Percentiles rank a stretch among this genome's conserved stretches.
These are phyloP conservation scores for Ammospiza caudacuta DNA, from an alignment of 2,113 vertebrate genomes.

Conservation along the genomic window DNA sequence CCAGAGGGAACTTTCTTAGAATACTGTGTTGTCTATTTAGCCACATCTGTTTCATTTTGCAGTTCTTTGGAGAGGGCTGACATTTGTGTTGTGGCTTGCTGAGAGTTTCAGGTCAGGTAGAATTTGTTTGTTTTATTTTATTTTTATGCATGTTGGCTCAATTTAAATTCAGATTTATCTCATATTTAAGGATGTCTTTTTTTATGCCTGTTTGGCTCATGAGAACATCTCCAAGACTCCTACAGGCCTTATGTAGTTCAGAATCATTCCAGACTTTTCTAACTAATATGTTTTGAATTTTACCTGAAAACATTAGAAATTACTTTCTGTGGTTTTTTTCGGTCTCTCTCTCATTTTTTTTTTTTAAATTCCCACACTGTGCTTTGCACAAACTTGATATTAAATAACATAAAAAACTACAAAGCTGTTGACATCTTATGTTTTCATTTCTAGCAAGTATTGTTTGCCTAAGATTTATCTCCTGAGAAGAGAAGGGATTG, in stretches of 20 bases:
- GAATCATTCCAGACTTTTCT: conserved; percentile 22
- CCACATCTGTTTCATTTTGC: neutral
- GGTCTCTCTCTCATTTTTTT: neutral
- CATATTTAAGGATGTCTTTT: conserved; percentile 1
- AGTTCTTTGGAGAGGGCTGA: neutral
- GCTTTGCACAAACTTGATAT: neutral
- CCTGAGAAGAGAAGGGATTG: conserved; percentile 17
- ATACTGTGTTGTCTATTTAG: neutral
- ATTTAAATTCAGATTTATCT: neutral
- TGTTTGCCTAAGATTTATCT: conserved; percentile 55
- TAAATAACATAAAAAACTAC: neutral
- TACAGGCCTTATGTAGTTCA: conserved; percentile 23
- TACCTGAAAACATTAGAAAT: neutral
- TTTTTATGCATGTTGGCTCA: neutral
- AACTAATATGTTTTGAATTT: neutral
- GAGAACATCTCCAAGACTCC: conserved; percentile 7
- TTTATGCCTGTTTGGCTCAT: conserved; percentile 25
- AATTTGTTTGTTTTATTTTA: neutral
- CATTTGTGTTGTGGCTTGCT: neutral
- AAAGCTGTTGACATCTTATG: conserved; percentile 28
- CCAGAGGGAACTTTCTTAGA: neutral
- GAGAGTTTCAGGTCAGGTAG: neutral
- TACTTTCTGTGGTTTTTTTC: neutral
- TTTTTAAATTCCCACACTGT: neutral
- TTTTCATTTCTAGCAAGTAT: conserved; percentile 17